phyloP scores from a whole-genome alignment of 1,140 invertebrate species.

The Bombus ignitus region DNA sequence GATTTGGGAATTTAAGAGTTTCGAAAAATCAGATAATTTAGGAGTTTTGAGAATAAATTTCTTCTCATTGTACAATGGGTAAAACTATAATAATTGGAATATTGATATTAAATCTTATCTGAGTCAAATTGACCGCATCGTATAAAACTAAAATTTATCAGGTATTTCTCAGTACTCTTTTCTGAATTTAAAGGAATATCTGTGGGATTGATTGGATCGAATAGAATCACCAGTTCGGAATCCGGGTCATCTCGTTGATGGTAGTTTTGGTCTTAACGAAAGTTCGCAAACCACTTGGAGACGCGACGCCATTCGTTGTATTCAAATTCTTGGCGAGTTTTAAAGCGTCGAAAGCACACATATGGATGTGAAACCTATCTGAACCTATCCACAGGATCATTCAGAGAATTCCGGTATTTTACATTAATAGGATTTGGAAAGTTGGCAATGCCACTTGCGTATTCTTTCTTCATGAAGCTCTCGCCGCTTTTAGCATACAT shows the following conservation, averaged over 20 bases:
- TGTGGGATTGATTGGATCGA: not conserved
- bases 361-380: not conserved
- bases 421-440: constrained; percentile 61
- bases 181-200: not conserved
- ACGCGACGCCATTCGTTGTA: constrained; percentile 35
- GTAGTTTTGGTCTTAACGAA: constrained; percentile 44
- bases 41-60: too few relatives aligned
- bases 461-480: constrained; percentile 43
- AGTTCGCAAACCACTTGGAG: constrained; percentile 21
- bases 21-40: too few relatives aligned
- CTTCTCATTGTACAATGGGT: not conserved
- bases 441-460: constrained; percentile 52
- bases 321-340: constrained; percentile 45
- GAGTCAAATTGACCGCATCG: not conserved
- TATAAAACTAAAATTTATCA: constrained; percentile 13
- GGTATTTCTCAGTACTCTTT: not conserved
- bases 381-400: constrained; percentile 50
- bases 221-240: not conserved
- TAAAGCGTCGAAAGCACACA: not conserved
- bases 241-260: constrained; percentile 18
- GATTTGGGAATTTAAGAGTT: too few relatives aligned
- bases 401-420: constrained; percentile 57
- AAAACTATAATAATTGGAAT: not conserved
- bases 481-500: constrained; percentile 53
- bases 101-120: too few relatives aligned